Base-by-base conservation (phyloP, 2,797 vertebrate genomes). In the Meda fulgida region DNA sequence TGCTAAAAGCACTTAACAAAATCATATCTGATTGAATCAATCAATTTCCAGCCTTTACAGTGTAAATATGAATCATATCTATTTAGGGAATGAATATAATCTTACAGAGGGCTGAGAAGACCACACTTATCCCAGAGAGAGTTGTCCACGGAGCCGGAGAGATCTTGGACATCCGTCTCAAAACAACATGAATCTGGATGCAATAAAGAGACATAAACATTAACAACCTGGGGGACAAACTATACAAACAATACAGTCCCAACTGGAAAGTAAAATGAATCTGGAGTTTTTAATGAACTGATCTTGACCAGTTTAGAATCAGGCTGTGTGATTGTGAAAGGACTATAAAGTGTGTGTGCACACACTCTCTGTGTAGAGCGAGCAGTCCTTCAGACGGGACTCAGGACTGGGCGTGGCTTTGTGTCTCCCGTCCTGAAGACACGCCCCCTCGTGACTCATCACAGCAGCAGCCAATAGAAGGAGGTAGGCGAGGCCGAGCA, bases 281-380 rank as follows among this genome's bases (percentile, higher is more conserved):
- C 10, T 10, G 0, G 23, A 11, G 23, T 26, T 26, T 11, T 60
- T 26, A 60, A 36, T 21, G 31, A 66, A 34, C 1, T 66, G 18
- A 9, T 66, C 29, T 19, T 5, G 65, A 34, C 65, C 14, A 31
- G 60, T 65, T 63, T 16, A 16, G 58, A 60, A 29, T 29, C 60
- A 63, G 1, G 1, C 2, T 31, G 60, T 19, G 48, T 63, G n/a
- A 48, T 48, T 67, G 31, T 67, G 63, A 31, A n/a, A 13, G 0
- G 60, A 29, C 19, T 55, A 3, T 55, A 10, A 70, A 46, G 13
- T 51, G 48, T 51, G 46, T 31, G 23, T 31, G 26, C 46, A 94
- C 96, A 94, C 87, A 96, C 96, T 95, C 80, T 95, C 93, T 1
- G 91, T 89, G 14, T 96, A 96, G 73, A 96, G 90, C 0, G 87